Evolutionary conservation across 2,797 vertebrate species (phyloP), one percentile per base, ranked within the genome.

Genomic region (Cyclopterus lumpus): DNA sequence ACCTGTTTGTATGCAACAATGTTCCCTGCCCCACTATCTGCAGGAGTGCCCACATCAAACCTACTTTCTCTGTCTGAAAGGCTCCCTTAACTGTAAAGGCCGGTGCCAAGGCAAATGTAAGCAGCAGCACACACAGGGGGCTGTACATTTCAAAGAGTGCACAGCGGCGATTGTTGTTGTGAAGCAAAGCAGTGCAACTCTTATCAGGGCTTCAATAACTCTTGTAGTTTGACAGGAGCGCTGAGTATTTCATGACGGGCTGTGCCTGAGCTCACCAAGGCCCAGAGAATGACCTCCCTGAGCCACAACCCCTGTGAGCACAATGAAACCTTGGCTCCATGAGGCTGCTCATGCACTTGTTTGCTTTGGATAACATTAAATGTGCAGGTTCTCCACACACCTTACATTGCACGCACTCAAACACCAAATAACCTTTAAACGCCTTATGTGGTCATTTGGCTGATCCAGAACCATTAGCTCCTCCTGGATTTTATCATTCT

Each of bases 351-450:
- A 22, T 67, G 81, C 67, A 34, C 72, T 14, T 91, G 82, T 91
- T 93, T 91, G 75, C 57, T 78, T 10, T 83, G 69, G 75, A 79
- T 83, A 51, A 76, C 67, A 54, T 66, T 55, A 77, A 87, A 89
- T 82, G 67, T 69, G 53, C 73, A 12, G 73, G 51, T 67, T 75
- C n/a, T 66, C 70, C 57, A 67, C 73, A 85, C 73, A n/a, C 71
- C 79, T 88, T 61, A 18, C 22, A 74, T 30, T 82, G 71, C 24
- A 86, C 83, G 89, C 67, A 76, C 34, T 38, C 18, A 40, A 28
- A 79, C 51, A 15, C 30, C 42, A 34, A 14, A 57, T 57, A 22
- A 78, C 70, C 58, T 64, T 40, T 24, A 51, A 51, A 51, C 5
- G 9, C n/a, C 30, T 26, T 16, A 1, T n/a, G 15, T 65, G 54